Evolutionary conservation across 2,888 invertebrate genomes (phyloP), one percentile per base, ranked within the genome.

Genomic region (Spodoptera exigua): DNA sequence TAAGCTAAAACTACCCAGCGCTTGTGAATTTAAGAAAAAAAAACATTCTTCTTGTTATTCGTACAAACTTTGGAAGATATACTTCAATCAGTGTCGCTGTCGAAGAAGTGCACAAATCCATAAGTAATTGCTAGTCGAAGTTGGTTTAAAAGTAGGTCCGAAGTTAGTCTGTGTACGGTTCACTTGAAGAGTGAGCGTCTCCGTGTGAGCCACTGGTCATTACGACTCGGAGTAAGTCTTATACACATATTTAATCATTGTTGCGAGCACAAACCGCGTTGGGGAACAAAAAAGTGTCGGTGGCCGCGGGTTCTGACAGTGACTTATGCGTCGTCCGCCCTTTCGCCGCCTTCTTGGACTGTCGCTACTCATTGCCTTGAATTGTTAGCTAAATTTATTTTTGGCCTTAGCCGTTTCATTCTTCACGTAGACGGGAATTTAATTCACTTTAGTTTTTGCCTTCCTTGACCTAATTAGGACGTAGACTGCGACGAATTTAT

Each of bases 241-340:
- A 60, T 60, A 69, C 67, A 76, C 65, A 70, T 78, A 82, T 84
- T 86, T 84, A 83, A 88, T 86, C 83, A 86, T 88, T 81, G 85
- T 83, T 81, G 83, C 81, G 76, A 78, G 80, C 82, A 81, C 81
- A 82, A 86, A 83, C 76, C 78, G 77, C 77, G 81, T 74, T 81
- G 85, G 87, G 81, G 84, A 83, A 83, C 84, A 88, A 90, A 92
- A 91, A 89, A 86, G 84, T 84, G 86, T 78, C 78, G 63, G 82
- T 80, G 80, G 85, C 80, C 82, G 75, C 82, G 86, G 89, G 81
- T 79, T 75, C 77, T 90, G 93, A 92, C 93, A 92, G 88, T 93
- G 93, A 92, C 86, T 90, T 93, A 93, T 92, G 89, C 87, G 85
- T 78, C 81, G 79, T 80, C 86, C 87, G 85, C 88, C 89, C 87